Conservation (phyloP, 1,140 invertebrate species). For the Calliopsis andreniformis region DNA sequence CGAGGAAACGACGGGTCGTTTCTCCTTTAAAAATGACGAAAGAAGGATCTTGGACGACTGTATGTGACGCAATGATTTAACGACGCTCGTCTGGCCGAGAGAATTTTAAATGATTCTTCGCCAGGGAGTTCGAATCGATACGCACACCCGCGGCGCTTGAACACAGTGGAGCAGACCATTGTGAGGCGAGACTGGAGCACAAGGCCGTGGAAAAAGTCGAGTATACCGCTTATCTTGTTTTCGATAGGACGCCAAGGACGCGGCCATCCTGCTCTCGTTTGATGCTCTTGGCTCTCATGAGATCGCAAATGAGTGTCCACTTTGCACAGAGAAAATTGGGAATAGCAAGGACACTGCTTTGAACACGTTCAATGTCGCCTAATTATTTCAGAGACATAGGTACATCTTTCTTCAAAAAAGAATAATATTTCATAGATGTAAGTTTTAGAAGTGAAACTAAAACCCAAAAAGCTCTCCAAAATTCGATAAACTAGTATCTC, state of each 20-base stretch:
- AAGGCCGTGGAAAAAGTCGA: slow-evolving; percentile 10
- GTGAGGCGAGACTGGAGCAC: no score
- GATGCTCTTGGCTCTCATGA: background rate
- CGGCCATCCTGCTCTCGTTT: background rate
- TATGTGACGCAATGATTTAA: no score
- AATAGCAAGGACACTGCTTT: no score
- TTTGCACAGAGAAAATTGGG: no score
- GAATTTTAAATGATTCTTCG: background rate
- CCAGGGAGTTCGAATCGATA: background rate
- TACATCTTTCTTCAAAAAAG: no score
- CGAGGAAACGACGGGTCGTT: background rate
- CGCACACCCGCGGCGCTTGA: background rate
- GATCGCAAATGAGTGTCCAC: no score
- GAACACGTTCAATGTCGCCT: no score
- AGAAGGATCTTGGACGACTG: background rate
- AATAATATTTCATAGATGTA: no score
- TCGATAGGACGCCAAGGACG: slow-evolving; percentile 29
- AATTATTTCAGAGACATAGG: no score
- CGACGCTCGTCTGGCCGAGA: background rate
- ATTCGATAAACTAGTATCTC: background rate
- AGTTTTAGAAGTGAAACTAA: no score
- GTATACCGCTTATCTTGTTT: slow-evolving; percentile 38
- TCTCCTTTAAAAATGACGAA: background rate
- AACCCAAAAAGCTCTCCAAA: no score
- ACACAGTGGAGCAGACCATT: background rate